Evolutionary conservation across 2,113 vertebrate species (phyloP), one percentile per base, ranked within the genome.

Genomic region (Halcyon senegalensis): DNA sequence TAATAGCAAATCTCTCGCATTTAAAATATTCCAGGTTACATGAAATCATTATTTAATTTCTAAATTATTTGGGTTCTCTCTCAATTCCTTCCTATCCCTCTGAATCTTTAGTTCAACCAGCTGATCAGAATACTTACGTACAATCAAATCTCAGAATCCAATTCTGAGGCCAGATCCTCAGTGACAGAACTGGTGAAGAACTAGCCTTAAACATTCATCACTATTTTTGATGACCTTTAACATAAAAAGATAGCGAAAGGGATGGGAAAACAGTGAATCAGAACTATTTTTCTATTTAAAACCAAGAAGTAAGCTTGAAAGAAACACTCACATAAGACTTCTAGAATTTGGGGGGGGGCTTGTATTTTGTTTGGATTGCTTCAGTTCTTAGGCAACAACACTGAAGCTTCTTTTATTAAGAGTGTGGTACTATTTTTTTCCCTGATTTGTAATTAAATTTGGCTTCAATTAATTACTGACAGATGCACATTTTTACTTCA

Each of bases 401-500:
- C 58, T 51, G 39, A 96, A 93, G 63, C 82, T 92, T 93, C 87
- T 94, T 94, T 92, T 96, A 93, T 92, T 67, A 96, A 96, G 46
- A 53, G 69, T 4, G 31, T 21, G 33, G 73, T 43, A 80, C 55
- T 87, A 75, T 80, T 94, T 95, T 96, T 92, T 93, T 5, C 25
- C 74, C n/a, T 89, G 87, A 94, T 95, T 95, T 96, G 88, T 97
- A 97, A 96, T 94, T 96, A 96, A 93, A 84, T 96, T 96, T 97
- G 88, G 79, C 95, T 93, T 84, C 94, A 94, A 96, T 97, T 97
- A 96, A 97, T 97, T 96, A 96, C 90, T 94, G 90, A 90, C 96
- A 97, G 95, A 95, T 95, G 93, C 79, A 94, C 67, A 25, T 93
- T 94, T 93, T 95, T 56, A 85, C 70, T 93, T 94, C 28, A 82